Base-by-base conservation (phyloP, 2,888 invertebrate genomes). In the Helobdella robusta region DNA sequence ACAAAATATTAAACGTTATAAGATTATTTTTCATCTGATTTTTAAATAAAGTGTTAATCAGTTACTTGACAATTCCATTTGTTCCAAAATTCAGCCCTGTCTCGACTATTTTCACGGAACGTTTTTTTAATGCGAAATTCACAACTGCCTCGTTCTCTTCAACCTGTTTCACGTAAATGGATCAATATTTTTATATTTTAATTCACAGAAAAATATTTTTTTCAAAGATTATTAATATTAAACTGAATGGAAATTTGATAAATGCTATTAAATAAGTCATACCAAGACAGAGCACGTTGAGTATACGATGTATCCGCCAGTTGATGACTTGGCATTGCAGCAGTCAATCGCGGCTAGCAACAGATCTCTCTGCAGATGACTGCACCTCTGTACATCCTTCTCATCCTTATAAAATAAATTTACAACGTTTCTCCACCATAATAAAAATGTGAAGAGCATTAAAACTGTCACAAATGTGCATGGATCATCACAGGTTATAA, bases 111-210 rank as follows among this genome's bases (percentile, higher is more conserved):
- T 94, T 93, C 0, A 98, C 94, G 72, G 83, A 79, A 63, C 98
- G 84, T 76, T 91, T 90, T 76, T 87, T 91, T 50, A 99, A 81
- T 1, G 90, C 95, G 81, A 91, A 97, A 80, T 98, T 90, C 36
- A 99, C 85, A 0, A 99, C 92, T 84, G 89, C 89, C 80, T 98
- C 98, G 81, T 99, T 98, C 81, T 99, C 99, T 79, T 99, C 98
- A 0, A 94, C 90, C 84, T 85, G 70, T n/a, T 76, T 61, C 11
- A 25, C 25, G 1, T 6, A 58, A 30, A 52, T n/a, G 52, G 23
- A n/a, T 6, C 23, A 52, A 40, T 11, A 15, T 40, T 40, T 40
- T 11, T 11, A 40, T 11, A 15, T 40, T 40, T 11, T 11, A 52
- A 25, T 52, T 3, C 18, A 20, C 2, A 20, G 32, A 30, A 30